A percentile compares a stretch with the other conserved stretches of the same genome.
These are phyloP conservation scores for Tragelaphus scriptus DNA, from an alignment of 2,113 vertebrate genomes.

Conservation along the genomic window DNA sequence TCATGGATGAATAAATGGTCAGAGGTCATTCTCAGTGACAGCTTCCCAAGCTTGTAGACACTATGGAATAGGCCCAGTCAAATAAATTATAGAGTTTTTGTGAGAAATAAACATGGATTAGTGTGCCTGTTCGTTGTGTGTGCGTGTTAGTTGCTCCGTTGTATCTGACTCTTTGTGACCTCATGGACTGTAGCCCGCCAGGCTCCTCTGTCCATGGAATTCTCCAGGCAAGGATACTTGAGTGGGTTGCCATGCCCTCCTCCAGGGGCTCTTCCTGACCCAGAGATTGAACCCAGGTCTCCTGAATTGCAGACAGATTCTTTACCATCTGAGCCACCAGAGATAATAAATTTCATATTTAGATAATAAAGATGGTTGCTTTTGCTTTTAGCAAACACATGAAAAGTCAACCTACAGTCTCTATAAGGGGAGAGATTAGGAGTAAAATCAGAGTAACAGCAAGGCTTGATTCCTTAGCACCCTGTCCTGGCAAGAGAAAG, in stretches of 20 bases:
- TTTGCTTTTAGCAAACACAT: background rate
- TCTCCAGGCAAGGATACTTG: background rate
- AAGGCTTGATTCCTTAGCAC: background rate
- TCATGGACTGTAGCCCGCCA: fast-evolving
- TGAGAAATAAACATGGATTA: background rate
- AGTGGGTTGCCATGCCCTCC: background rate
- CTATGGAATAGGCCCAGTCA: background rate
- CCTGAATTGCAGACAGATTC: background rate
- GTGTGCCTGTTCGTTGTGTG: background rate
- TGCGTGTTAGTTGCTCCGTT: background rate
- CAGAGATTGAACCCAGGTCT: background rate
- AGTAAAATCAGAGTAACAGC: background rate
- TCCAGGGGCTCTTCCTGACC: background rate
- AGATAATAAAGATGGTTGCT: background rate
- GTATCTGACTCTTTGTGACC: background rate
- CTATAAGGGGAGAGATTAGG: background rate
- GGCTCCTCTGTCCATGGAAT: background rate
- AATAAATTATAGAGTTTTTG: background rate
- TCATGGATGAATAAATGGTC: background rate
- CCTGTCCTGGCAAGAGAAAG: background rate
- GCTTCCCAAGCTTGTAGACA: background rate
- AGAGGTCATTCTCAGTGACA: background rate
- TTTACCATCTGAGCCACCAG: background rate
- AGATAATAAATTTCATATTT: background rate
- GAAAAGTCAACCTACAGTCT: background rate